These are phyloP conservation scores for Rambutsinella grinnellia DNA, from an alignment of 2,888 invertebrate species.

Conservation along the genomic window DNA sequence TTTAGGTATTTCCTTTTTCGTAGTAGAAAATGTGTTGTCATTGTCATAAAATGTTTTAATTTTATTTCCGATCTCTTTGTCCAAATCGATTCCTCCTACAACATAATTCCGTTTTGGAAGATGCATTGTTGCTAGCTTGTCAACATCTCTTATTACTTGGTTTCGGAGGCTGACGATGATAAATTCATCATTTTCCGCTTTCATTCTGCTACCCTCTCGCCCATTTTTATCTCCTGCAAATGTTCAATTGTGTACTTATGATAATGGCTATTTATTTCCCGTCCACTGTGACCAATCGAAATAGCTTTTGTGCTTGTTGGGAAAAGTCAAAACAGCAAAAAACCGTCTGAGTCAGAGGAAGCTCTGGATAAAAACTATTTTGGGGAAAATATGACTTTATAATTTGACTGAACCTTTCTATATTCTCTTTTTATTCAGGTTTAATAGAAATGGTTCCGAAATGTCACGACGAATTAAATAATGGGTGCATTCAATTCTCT, in stretches of 20 bases:
- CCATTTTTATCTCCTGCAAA: background rate
- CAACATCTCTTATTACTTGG: background rate
- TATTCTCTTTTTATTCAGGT: background rate
- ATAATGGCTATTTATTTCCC: slow-evolving; percentile 15
- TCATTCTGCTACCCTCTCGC: too few species aligned
- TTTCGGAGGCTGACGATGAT: background rate
- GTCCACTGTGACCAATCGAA: slow-evolving; percentile 40
- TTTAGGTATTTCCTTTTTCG: too few species aligned
- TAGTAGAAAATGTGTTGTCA: too few species aligned
- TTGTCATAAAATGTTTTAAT: too few species aligned
- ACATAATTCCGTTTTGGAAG: too few species aligned
- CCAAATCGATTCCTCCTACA: too few species aligned
- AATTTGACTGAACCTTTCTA: background rate
- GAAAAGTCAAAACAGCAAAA: background rate
- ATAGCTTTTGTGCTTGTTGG: slow-evolving; percentile 18
- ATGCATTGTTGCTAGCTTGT: background rate
- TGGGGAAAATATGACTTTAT: background rate
- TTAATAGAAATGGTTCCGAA: background rate
- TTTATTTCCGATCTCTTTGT: too few species aligned
- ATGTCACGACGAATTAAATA: background rate
- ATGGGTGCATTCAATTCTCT: background rate
- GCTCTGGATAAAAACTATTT: background rate
- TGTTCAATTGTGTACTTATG: background rate
- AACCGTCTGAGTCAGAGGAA: background rate
- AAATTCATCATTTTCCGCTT: background rate